Evolutionary conservation across 2,888 invertebrate species (phyloP).

Genomic region (Ceramica pisi): DNA sequence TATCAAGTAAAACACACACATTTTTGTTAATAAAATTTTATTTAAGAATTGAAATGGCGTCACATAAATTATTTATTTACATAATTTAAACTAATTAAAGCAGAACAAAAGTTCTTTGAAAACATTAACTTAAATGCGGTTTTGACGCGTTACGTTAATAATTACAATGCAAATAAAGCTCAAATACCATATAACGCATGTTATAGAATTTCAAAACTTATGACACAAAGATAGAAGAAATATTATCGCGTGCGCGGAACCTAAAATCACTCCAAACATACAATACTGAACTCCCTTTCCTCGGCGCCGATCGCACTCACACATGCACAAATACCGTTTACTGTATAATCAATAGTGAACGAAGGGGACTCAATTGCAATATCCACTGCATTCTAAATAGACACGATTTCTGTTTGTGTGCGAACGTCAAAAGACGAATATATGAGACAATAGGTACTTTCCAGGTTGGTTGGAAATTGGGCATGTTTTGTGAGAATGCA

Average conservation of each 20-base stretch:
- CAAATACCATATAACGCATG: slow-evolving; percentile 72
- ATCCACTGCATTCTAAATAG: not conserved
- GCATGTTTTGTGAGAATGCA: slow-evolving; percentile 42
- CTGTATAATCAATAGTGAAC: not conserved
- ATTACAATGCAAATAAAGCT: slow-evolving; percentile 76
- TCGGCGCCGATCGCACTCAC: not conserved
- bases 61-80: slow-evolving; percentile 88
- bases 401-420: not conserved
- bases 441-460: slow-evolving; percentile 3
- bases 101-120: slow-evolving; percentile 84
- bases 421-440: not conserved
- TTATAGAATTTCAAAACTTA: slow-evolving; percentile 63
- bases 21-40: slow-evolving; percentile 83
- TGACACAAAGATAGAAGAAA: slow-evolving; percentile 29
- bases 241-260: not conserved
- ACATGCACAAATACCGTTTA: not conserved
- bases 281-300: not conserved
- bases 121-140: slow-evolving; percentile 76
- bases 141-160: slow-evolving; percentile 65
- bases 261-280: not conserved
- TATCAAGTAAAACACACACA: slow-evolving; percentile 55
- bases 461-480: slow-evolving; percentile 10
- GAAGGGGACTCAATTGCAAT: not conserved
- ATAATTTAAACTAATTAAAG: slow-evolving; percentile 86
- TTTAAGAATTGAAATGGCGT: slow-evolving; percentile 77